Evolutionary conservation across 2,797 vertebrate species (phyloP).

Genomic region (Scomberomorus guttatus): DNA sequence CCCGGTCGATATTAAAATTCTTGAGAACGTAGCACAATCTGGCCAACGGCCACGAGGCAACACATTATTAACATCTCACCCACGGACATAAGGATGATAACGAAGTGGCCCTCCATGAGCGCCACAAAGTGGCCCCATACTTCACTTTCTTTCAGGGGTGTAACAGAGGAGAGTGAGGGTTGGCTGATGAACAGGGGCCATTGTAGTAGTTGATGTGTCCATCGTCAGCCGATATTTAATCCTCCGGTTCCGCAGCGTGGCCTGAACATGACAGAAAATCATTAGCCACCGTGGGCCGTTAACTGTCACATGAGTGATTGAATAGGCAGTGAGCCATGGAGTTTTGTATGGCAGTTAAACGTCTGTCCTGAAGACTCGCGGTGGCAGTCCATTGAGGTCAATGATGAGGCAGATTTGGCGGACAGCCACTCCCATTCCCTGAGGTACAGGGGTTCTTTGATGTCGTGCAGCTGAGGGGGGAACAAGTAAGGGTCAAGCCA

Average conservation of each 20-base stretch:
- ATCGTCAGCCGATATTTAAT: slow-evolving; percentile 85
- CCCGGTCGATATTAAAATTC: slow-evolving; percentile 24
- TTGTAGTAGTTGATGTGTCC: slow-evolving; percentile 83
- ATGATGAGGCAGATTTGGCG: slow-evolving; percentile 80
- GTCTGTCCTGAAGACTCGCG: slow-evolving; percentile 72
- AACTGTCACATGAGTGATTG: slow-evolving; percentile 89
- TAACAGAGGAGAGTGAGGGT: slow-evolving; percentile 52
- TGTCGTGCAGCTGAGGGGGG: slow-evolving; percentile 39
- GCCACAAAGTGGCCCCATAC: slow-evolving; percentile 56
- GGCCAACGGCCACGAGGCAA: slow-evolving; percentile 23
- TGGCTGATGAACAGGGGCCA: slow-evolving; percentile 72
- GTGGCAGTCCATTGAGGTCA: slow-evolving; percentile 74
- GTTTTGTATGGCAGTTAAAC: slow-evolving; percentile 84
- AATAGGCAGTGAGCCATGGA: slow-evolving; percentile 83
- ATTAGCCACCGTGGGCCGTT: slow-evolving; percentile 86
- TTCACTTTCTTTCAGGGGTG: slow-evolving; percentile 66
- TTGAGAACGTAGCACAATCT: slow-evolving; percentile 35
- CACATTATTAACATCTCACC: slow-evolving; percentile 28
- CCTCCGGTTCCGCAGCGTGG: slow-evolving; percentile 77
- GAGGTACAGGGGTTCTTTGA: slow-evolving; percentile 57
- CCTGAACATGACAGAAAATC: slow-evolving; percentile 88
- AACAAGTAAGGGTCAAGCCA: slow-evolving; percentile 65
- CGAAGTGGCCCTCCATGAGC: slow-evolving; percentile 41
- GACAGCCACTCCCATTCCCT: slow-evolving; percentile 66
- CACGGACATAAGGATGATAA: slow-evolving; percentile 45